Conservation (phyloP, 1,140 invertebrate species). For the Heliconius nattereri region DNA sequence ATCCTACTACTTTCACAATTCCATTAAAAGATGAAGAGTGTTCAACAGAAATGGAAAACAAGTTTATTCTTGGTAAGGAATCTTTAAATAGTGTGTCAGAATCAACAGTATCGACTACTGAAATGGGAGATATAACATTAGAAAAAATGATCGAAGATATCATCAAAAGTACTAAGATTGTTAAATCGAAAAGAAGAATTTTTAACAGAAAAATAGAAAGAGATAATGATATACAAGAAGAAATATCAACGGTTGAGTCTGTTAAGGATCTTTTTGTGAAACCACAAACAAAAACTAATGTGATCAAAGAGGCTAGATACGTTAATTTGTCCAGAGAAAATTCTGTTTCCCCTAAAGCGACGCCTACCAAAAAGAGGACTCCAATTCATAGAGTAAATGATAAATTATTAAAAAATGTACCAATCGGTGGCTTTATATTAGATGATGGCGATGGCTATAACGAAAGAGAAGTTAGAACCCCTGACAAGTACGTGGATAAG, state of each 20-base stretch:
- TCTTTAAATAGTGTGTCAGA: constrained; percentile 61
- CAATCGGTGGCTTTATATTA: constrained; percentile 73
- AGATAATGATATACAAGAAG: constrained; percentile 55
- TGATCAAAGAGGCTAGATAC: constrained; percentile 74
- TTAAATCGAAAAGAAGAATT: constrained; percentile 72
- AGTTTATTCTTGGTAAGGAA: constrained; percentile 72
- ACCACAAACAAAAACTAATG: constrained; percentile 67
- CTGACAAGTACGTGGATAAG: constrained; percentile 51
- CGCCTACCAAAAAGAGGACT: constrained; percentile 63
- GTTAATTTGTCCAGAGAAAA: constrained; percentile 74
- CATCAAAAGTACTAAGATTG: constrained; percentile 76
- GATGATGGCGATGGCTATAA: constrained; percentile 75
- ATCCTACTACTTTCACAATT: constrained; percentile 58
- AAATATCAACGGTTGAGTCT: constrained; percentile 55
- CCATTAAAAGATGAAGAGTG: constrained; percentile 70
- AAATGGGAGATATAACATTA: constrained; percentile 76
- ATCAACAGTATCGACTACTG: constrained; percentile 73
- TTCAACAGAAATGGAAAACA: constrained; percentile 77
- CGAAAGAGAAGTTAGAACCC: constrained; percentile 74
- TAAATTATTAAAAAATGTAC: constrained; percentile 70
- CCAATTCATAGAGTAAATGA: constrained; percentile 65
- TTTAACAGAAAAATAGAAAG: constrained; percentile 52
- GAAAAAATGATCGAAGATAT: constrained; percentile 78
- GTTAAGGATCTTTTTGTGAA: constrained; percentile 72
- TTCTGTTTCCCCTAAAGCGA: constrained; percentile 69